Conservation (phyloP, 2,888 invertebrate species). For the Hyles lineata region DNA sequence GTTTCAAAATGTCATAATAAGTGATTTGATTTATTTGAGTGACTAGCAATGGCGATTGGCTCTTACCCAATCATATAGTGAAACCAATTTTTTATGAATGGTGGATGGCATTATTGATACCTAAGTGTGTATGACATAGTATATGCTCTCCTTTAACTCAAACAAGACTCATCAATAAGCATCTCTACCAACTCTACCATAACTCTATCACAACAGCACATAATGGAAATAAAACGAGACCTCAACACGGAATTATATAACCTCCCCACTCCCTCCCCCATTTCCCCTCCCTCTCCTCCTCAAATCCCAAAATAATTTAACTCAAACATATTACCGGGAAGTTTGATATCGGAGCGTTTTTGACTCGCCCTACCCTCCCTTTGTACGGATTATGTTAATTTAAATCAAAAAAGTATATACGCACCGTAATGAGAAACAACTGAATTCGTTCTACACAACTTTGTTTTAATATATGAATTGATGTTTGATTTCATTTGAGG, state of each 20-base stretch:
- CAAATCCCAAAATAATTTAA: slow-evolving; percentile 23
- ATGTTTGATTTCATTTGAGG: neutral
- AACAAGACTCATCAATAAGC: neutral
- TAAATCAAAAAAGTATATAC: slow-evolving; percentile 22
- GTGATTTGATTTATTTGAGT: too few species aligned
- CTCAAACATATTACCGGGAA: slow-evolving; percentile 24
- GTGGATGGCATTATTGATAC: too few species aligned
- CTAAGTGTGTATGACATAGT: too few species aligned
- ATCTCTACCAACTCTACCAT: neutral
- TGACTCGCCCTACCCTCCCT: slow-evolving; percentile 12
- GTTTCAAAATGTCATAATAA: too few species aligned
- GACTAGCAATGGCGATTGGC: too few species aligned
- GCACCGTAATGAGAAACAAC: slow-evolving; percentile 13
- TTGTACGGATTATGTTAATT: slow-evolving; percentile 19
- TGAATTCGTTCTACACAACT: neutral
- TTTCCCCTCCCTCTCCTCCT: neutral
- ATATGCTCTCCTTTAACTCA: too few species aligned
- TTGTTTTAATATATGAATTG: neutral
- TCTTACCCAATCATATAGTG: too few species aligned
- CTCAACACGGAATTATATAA: neutral
- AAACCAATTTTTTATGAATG: too few species aligned
- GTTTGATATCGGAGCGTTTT: slow-evolving; percentile 18
- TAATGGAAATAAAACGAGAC: slow-evolving; percentile 17
- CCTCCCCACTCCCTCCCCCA: neutral
- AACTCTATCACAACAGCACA: neutral